phyloP scores from a whole-genome alignment of 2,888 invertebrate genomes.

The Dryobotodes eremita region DNA sequence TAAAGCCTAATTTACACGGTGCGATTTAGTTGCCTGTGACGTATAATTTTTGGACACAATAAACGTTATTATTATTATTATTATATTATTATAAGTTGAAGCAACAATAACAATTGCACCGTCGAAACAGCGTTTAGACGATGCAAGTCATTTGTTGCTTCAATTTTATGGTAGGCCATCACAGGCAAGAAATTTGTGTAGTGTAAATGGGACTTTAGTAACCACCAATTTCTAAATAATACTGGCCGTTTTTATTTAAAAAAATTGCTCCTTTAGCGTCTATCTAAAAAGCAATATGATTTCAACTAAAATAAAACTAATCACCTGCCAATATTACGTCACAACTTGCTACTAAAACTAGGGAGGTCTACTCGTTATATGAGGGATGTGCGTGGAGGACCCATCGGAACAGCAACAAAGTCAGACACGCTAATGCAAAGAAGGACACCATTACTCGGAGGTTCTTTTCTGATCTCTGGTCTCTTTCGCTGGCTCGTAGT shows the following conservation, averaged over 20 bases:
- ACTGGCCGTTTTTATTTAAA: neutral
- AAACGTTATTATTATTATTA: too few relatives aligned
- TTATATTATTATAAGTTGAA: neutral
- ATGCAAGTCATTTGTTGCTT: neutral
- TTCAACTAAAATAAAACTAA: slow-evolving; percentile 40
- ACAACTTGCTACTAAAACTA: slow-evolving; percentile 36
- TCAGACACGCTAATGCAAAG: slow-evolving; percentile 81
- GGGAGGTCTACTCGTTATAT: slow-evolving; percentile 70
- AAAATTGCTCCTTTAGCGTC: slow-evolving; percentile 16
- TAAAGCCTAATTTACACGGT: neutral
- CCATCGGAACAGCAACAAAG: slow-evolving; percentile 84
- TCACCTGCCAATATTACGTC: slow-evolving; percentile 39
- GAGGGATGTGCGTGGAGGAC: slow-evolving; percentile 82
- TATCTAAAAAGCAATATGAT: slow-evolving; percentile 29
- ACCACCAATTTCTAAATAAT: neutral
- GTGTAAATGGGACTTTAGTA: neutral
- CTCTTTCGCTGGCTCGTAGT: slow-evolving; percentile 85
- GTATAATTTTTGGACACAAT: too few relatives aligned
- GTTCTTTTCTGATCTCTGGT: slow-evolving; percentile 84
- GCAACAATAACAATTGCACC: neutral
- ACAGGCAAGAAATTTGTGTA: neutral
- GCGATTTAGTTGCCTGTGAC: neutral
- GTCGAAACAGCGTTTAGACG: neutral
- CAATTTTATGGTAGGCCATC: neutral
- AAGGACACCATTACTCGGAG: slow-evolving; percentile 83